These are phyloP conservation scores for Oncorhynchus nerka DNA, from an alignment of 2,113 vertebrate species.

Conservation along the genomic window DNA sequence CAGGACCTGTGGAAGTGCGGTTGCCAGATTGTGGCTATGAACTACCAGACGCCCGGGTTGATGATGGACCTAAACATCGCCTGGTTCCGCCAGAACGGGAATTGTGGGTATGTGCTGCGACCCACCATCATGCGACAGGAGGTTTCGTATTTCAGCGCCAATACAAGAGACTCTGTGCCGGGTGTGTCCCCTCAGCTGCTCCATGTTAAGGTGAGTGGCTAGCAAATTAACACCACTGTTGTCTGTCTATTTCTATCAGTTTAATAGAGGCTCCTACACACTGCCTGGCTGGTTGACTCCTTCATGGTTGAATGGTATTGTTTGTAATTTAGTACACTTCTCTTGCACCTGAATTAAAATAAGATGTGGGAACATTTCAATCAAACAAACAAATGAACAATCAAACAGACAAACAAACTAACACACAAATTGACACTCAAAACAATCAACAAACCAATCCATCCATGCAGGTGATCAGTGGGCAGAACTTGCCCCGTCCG, in stretches of 20 bases:
- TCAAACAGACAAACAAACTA: too few species aligned
- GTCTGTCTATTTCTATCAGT: too few species aligned
- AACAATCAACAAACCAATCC: background rate
- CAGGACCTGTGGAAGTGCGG: conserved; percentile 96
- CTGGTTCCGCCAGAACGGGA: conserved; percentile 93
- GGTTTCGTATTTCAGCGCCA: conserved; percentile 91
- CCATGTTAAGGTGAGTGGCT: conserved; percentile 70
- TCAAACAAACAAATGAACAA: too few species aligned
- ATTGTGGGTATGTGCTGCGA: conserved; percentile 88
- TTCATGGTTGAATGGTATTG: background rate
- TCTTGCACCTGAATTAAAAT: too few species aligned
- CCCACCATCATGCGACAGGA: conserved; percentile 94
- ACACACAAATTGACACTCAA: background rate
- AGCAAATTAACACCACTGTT: too few species aligned
- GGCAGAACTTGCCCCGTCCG: conserved; percentile 91
- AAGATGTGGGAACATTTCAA: too few species aligned
- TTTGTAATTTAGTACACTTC: too few species aligned
- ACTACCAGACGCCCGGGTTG: conserved; percentile 90
- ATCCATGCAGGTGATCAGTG: conserved; percentile 86
- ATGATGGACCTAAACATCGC: conserved; percentile 96
- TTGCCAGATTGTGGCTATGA: conserved; percentile 93
- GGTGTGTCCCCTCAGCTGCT: conserved; percentile 93
- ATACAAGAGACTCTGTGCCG: conserved; percentile 88
- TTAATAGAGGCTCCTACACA: too few species aligned
- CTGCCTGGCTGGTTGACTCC: too few species aligned